These are phyloP conservation scores for Octodon degus DNA, from an alignment of 2,113 vertebrate genomes.

Conservation along the genomic window DNA sequence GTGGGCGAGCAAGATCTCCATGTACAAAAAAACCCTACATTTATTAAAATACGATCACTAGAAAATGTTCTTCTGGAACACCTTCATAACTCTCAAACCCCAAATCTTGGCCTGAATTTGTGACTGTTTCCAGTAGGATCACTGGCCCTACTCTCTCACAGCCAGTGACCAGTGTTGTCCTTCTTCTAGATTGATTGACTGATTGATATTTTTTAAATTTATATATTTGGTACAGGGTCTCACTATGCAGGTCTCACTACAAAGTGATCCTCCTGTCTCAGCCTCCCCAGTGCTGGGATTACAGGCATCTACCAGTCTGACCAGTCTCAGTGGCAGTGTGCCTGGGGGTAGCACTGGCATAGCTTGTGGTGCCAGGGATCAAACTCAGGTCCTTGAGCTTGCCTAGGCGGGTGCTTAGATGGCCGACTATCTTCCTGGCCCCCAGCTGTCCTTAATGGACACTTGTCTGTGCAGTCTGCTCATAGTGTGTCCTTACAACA, in stretches of 20 bases:
- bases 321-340: too few relatives aligned
- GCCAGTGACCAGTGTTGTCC: not conserved
- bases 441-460: not conserved
- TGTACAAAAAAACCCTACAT: not conserved
- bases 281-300: too few relatives aligned
- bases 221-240: too few relatives aligned
- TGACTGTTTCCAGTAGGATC: not conserved
- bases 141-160: not conserved
- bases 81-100: not conserved
- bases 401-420: too few relatives aligned
- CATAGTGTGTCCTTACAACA: not conserved
- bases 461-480: not conserved
- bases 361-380: too few relatives aligned
- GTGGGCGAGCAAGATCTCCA: not conserved
- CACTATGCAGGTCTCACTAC: too few relatives aligned
- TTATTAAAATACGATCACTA: not conserved
- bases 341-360: too few relatives aligned
- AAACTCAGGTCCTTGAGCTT: too few relatives aligned
- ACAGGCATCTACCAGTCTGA: too few relatives aligned
- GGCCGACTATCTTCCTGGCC: too few relatives aligned
- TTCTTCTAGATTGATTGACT: not conserved
- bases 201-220: too few relatives aligned
- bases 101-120: not conserved
- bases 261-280: too few relatives aligned
- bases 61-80: not conserved